Evolutionary conservation across 2,888 invertebrate species (phyloP).

Genomic region (Noctua janthe): DNA sequence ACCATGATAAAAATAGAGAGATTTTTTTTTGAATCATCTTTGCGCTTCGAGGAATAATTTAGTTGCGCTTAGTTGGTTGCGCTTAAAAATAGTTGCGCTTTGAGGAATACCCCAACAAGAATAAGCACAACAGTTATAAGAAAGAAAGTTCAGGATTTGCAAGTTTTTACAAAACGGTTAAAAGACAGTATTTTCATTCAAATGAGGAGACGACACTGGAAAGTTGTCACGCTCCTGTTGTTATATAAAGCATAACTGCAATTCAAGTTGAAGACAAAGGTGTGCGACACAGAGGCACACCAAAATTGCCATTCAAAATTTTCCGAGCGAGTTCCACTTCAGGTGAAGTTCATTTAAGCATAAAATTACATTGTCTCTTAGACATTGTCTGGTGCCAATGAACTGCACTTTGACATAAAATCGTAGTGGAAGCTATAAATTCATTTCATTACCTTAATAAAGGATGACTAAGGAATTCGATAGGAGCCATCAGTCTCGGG

Average conservation of each 20-base stretch:
- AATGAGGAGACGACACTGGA: conserved; percentile 80
- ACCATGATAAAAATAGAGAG: too few relatives aligned
- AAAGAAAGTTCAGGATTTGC: conserved; percentile 74
- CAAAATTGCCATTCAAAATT: conserved; percentile 88
- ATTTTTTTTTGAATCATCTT: too few relatives aligned
- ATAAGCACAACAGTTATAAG: conserved; percentile 55
- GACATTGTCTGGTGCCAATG: conserved; percentile 89
- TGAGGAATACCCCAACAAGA: conserved; percentile 18
- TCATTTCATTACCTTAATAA: conserved; percentile 89
- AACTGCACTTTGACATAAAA: conserved; percentile 91
- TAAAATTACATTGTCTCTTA: conserved; percentile 90
- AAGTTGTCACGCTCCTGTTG: conserved; percentile 87
- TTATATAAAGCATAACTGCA: conserved; percentile 88
- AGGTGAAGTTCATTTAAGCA: conserved; percentile 88
- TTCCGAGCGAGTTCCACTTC: conserved; percentile 88
- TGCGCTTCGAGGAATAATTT: too few relatives aligned
- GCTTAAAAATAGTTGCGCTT: too few relatives aligned
- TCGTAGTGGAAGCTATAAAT: conserved; percentile 88
- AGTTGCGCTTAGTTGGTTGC: too few relatives aligned
- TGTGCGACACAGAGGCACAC: conserved; percentile 79
- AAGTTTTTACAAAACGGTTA: conserved; percentile 73
- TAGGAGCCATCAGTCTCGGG: conserved; percentile 85
- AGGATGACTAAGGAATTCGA: conserved; percentile 86
- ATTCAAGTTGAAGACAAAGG: conserved; percentile 86
- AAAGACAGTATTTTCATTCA: conserved; percentile 73